Percentiles rank a stretch among this genome's conserved stretches.
Conservation (phyloP, 1,140 invertebrate genomes). For the Aphaenogaster floridana region DNA sequence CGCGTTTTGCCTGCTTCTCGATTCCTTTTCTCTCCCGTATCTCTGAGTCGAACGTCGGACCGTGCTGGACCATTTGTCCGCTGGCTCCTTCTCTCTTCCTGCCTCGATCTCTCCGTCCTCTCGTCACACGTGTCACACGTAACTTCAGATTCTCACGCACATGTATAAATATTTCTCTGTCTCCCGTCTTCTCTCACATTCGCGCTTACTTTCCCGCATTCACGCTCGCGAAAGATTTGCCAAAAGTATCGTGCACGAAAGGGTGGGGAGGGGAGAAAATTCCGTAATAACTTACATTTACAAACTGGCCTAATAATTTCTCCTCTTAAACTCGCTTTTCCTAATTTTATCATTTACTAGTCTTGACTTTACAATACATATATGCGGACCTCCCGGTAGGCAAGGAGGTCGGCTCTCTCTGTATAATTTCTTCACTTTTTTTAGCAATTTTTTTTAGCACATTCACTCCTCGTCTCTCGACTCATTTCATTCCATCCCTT, state of each 20-base stretch:
- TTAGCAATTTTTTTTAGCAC: slow-evolving; percentile 72
- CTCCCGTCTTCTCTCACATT: slow-evolving; percentile 57
- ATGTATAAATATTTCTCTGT: slow-evolving; percentile 48
- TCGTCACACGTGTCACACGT: slow-evolving; percentile 31
- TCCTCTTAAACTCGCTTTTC: slow-evolving; percentile 72
- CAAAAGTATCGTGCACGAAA: slow-evolving; percentile 82
- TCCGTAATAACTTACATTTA: slow-evolving; percentile 83
- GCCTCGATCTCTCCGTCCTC: slow-evolving; percentile 68
- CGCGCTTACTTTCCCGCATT: slow-evolving; percentile 72
- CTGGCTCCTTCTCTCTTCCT: slow-evolving; percentile 67
- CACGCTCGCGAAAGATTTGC: slow-evolving; percentile 84
- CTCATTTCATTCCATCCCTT: slow-evolving; percentile 48
- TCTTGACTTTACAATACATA: slow-evolving; percentile 86
- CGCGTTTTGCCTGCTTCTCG: slow-evolving; percentile 82
- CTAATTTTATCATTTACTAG: slow-evolving; percentile 83
- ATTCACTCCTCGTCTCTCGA: slow-evolving; percentile 78
- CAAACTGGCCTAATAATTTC: slow-evolving; percentile 86
- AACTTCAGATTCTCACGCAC: slow-evolving; percentile 43
- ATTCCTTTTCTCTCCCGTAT: slow-evolving; percentile 72
- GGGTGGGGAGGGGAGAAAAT: slow-evolving; percentile 72
- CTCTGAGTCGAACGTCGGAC: slow-evolving; percentile 68
- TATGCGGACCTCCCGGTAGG: slow-evolving; percentile 86
- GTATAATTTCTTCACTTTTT: slow-evolving; percentile 85
- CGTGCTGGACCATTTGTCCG: slow-evolving; percentile 36
- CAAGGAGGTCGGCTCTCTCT: slow-evolving; percentile 86